Base-by-base conservation (phyloP, 92 coral and sea anemone species). In the Porites divaricata region DNA sequence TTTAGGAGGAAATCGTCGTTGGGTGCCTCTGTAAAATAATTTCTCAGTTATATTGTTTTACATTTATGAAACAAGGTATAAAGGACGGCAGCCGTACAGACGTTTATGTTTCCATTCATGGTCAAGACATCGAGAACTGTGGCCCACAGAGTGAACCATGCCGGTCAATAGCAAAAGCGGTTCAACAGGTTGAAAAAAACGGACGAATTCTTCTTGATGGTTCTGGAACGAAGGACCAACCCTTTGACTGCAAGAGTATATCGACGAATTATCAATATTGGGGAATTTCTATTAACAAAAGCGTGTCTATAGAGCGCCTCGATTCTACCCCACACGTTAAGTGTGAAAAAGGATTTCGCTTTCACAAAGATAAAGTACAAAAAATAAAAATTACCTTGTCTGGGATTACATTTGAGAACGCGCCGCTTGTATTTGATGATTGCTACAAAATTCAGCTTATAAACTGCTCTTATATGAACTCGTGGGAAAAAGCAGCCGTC, bases 191-290 rank as follows among this genome's bases (percentile, higher is more conserved):
- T 41, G 72, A 63, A 77, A 17, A 70, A 56, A 84, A 53, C 45
- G 84, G 86, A 49, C 67, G 10, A 24, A 86, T 91, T 64, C 77
- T 70, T 58, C 77, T 91, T 4, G 86, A 91, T 64, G 92, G 95
- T 25, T 85, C 92, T 74, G 92, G 90, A 63, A 89, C 95, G 72
- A 72, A 84, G 63, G 66, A 28, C 23, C 79, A 68, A 9, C 92
- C 95, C 14, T 88, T 79, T 78, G 25, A 77, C 84, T 91, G 95
- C 75, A 54, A 67, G 57, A 76, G 81, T 14, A 24, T 57, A 19
- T 48, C 62, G 12, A 59, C 86, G 68, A 56, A 63, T 78, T 57
- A 52, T 41, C 67, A 75, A 20, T 2, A 68, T 56, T 83, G 73
- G 76, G 90, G 92, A 28, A 80, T 88, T 75, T 66, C 35, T 28